Evolutionary conservation across 2,797 vertebrate species (phyloP).

Genomic region (Gymnothorax javanicus): DNA sequence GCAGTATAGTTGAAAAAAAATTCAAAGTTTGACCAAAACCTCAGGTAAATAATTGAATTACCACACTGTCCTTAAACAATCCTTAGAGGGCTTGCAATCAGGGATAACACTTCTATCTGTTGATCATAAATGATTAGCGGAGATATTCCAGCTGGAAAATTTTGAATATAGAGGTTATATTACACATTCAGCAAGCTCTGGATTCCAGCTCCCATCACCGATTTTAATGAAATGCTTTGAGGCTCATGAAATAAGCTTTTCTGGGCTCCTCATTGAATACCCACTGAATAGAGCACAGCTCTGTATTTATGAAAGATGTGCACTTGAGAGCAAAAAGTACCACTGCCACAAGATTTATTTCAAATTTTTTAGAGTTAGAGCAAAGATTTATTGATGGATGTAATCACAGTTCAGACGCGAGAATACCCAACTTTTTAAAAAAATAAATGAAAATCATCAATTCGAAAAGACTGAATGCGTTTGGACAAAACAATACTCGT

Average conservation of each 20-base stretch:
- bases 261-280: background rate
- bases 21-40: background rate
- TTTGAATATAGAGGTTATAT: background rate
- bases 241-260: background rate
- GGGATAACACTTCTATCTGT: background rate
- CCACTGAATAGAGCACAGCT: too few species aligned
- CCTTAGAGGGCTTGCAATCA: background rate
- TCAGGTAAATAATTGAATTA: background rate
- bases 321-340: background rate
- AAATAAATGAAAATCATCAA: slow-evolving; percentile 27
- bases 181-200: background rate
- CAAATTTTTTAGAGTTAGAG: slow-evolving; percentile 29
- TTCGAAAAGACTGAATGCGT: slow-evolving; percentile 22
- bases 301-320: background rate
- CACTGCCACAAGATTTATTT: slow-evolving; percentile 17
- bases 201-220: background rate
- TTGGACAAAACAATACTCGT: slow-evolving; percentile 29
- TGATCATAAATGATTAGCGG: background rate
- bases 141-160: background rate
- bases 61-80: background rate
- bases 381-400: slow-evolving; percentile 44
- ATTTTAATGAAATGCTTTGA: background rate
- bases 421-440: slow-evolving; percentile 23
- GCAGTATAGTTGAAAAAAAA: background rate
- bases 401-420: slow-evolving; percentile 41